Evolutionary conservation across 2,888 invertebrate species (phyloP).

Genomic region (Ectobius pallidus): DNA sequence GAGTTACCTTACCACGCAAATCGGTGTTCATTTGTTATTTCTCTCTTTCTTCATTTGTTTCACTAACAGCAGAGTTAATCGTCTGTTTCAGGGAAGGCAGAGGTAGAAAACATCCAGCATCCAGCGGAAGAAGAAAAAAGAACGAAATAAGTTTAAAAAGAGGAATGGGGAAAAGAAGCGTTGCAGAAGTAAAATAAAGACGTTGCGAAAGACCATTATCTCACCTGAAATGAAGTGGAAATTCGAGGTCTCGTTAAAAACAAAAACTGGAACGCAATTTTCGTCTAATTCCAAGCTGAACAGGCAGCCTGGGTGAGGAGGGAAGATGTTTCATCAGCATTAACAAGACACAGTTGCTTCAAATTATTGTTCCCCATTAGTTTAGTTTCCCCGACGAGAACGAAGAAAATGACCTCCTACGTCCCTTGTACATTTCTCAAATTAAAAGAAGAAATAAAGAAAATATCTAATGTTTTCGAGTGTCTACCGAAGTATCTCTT

Average conservation of each 20-base stretch:
- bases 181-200: constrained; percentile 21
- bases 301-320: not conserved
- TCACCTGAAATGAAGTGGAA: constrained; percentile 36
- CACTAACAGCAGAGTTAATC: constrained; percentile 8
- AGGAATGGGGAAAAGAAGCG: not conserved
- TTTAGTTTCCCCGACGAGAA: not conserved
- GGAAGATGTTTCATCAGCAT: constrained; percentile 2
- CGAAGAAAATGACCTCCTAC: not conserved
- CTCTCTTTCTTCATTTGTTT: not conserved
- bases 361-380: constrained; percentile 25
- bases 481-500: not conserved
- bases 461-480: too few species aligned
- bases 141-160: too few species aligned
- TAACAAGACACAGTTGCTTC: constrained; percentile 23
- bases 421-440: constrained; percentile 2
- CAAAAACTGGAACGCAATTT: constrained; percentile 27
- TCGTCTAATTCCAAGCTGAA: constrained; percentile 9
- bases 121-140: not conserved
- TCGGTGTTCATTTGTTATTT: not conserved
- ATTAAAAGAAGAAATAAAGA: not conserved
- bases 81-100: not conserved
- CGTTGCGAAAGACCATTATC: constrained; percentile 31
- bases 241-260: constrained; percentile 34
- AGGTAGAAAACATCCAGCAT: not conserved
- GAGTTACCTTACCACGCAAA: too few species aligned